Evolutionary conservation across 2,797 vertebrate species (phyloP).

Genomic region (Catostomus latipinnis): DNA sequence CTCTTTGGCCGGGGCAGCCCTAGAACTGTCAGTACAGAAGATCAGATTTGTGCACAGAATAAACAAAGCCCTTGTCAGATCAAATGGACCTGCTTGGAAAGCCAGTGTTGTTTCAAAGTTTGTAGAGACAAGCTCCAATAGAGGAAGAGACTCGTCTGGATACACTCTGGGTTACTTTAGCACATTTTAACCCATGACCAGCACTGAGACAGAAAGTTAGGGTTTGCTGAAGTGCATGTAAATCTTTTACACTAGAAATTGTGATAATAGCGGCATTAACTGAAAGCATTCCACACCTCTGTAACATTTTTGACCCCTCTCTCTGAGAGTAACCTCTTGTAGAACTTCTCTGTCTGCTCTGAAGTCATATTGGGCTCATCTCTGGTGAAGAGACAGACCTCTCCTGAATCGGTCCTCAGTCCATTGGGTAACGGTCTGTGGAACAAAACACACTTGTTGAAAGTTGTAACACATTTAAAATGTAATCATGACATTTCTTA

Average conservation of each 20-base stretch:
- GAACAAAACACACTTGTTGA: background rate
- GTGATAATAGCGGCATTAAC: background rate
- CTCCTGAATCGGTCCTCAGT: slow-evolving; percentile 78
- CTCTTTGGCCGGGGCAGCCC: too few relatives aligned
- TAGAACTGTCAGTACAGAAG: too few relatives aligned
- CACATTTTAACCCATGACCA: slow-evolving; percentile 55
- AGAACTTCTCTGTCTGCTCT: slow-evolving; percentile 89
- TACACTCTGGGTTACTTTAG: slow-evolving; percentile 59
- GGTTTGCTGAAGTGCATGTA: slow-evolving; percentile 60
- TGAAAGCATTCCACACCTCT: slow-evolving; percentile 76
- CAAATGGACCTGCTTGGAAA: background rate
- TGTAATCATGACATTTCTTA: too few relatives aligned
- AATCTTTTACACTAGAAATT: background rate
- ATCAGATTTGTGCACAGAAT: too few relatives aligned
- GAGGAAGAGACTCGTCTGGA: slow-evolving; percentile 58
- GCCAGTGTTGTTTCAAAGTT: slow-evolving; percentile 58
- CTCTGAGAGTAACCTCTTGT: slow-evolving; percentile 83
- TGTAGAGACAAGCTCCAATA: slow-evolving; percentile 63
- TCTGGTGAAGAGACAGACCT: slow-evolving; percentile 93
- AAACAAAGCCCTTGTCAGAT: background rate
- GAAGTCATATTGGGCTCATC: slow-evolving; percentile 88
- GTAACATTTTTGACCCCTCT: slow-evolving; percentile 80
- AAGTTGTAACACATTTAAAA: background rate
- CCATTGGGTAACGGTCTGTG: slow-evolving; percentile 85
- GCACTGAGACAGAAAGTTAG: slow-evolving; percentile 50